Base-by-base conservation (phyloP, 2,888 invertebrate species). In the Tineola bisselliella region DNA sequence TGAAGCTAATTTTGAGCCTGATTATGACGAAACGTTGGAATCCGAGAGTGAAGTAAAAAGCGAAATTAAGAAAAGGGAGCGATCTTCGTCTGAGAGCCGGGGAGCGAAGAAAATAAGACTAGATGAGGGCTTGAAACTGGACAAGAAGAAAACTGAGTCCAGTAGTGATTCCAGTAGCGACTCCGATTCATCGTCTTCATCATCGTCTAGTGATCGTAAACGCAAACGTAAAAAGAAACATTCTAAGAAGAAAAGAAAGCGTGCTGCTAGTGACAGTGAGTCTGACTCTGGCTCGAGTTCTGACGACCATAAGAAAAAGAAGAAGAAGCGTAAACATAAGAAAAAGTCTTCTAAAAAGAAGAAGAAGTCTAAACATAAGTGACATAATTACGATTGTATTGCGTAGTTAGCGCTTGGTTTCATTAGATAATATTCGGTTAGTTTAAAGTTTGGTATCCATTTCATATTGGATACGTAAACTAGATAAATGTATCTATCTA, bases 1-100 rank as follows among this genome's bases (percentile, higher is more conserved):
- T 67, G 93, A 93, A 76, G 89, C 92, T 0, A 91, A 88, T 69
- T 93, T 93, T 70, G 93, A 91, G 69, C 93, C 92, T 0, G 93
- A 93, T 71, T 93, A 93, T 73, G 93, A 93, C 65, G 90, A 88
- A 69, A 84, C 78, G 61, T 76, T 88, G 15, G 88, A 90, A 66
- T 87, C 91, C 5, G 92, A 92, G 63, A 88, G 84, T 17, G 92
- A 92, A 66, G 81, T 84, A 1, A 91, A 91, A 63, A 89, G 88
- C 12, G 89, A 90, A 38, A 10, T 66, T 12, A 84, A 83, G 66
- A 87, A 75, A 61, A 77, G 84, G 8, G 84, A 84, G 69, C 74
- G 75, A 43, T 81, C 84, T 0, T 66, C 64, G 2, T 54, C 54
- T 18, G 19, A 17, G 6, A 25, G 25, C n/a, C 48, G 19, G 1